These are phyloP conservation scores for Biston betularia DNA, from an alignment of 2,888 invertebrate species.

Conservation along the genomic window DNA sequence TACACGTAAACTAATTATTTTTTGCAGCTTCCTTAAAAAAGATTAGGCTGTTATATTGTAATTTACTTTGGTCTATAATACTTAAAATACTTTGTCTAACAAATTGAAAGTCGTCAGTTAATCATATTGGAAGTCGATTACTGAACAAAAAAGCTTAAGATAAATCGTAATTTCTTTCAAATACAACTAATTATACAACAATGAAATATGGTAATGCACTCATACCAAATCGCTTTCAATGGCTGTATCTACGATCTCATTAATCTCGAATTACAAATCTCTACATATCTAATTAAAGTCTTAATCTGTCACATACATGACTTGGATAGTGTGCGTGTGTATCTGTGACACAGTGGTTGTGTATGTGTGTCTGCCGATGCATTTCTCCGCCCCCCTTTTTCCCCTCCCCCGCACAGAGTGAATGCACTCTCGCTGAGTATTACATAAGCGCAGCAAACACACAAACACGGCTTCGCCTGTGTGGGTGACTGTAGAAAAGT, in stretches of 20 bases:
- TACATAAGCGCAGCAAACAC: constrained; percentile 70
- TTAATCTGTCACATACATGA: constrained; percentile 50
- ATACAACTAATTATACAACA: constrained; percentile 11
- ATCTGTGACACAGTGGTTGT: not conserved
- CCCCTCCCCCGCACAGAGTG: constrained; percentile 60
- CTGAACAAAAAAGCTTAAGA: not conserved
- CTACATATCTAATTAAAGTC: constrained; percentile 49
- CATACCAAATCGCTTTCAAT: constrained; percentile 16
- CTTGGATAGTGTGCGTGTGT: constrained; percentile 9
- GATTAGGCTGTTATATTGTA: no score
- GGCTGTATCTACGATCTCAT: constrained; percentile 29
- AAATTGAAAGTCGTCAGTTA: not conserved
- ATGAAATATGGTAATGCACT: constrained; percentile 31
- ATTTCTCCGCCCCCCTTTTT: constrained; percentile 56
- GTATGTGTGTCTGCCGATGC: constrained; percentile 67
- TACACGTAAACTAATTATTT: no score
- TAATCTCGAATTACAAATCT: constrained; percentile 48
- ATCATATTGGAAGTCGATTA: not conserved
- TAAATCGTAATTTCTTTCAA: not conserved
- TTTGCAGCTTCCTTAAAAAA: no score
- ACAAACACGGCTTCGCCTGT: constrained; percentile 23
- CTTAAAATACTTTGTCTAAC: not conserved
- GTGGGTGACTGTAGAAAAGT: constrained; percentile 54
- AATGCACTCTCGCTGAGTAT: constrained; percentile 80
- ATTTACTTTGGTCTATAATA: no score